Base-by-base conservation (phyloP, 1,140 invertebrate genomes). In the Hypsibius dujardini region DNA sequence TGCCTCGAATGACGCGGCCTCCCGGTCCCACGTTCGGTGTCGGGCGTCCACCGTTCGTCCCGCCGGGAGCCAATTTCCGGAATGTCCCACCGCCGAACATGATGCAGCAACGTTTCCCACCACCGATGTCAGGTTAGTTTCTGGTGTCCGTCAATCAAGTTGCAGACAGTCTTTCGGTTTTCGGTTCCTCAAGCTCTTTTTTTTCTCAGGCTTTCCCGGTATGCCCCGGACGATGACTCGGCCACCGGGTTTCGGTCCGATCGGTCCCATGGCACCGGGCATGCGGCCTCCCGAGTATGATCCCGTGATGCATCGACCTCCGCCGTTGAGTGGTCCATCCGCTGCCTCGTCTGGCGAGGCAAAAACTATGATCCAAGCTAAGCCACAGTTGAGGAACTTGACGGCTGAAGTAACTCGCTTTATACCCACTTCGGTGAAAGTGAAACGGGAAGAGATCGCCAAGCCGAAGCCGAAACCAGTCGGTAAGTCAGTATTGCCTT, bases 321-420 rank as follows among this genome's bases (percentile, higher is more conserved):
- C 60, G 1, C 71, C 59, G 46, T 70, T 69, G 3, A 69, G 56
- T 47, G 73, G 73, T 1, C 60, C 73, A 59, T 71, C 72, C 69
- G 74, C 71, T 14, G 59, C 74, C 7, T 72, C 74, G 47, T 60
- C 70, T 79, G 47, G 28, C 28, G 28, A 80, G 79, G 62, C 74
- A 70, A 76, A 75, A 42, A 89, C 90, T 0, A 88, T 86, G 0
- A 95, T 96, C 74, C 89, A 90, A 76, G 92, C 92, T 0, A 95
- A 95, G 79, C 92, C 92, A 1, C 91, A 95, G 81, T 94, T 97
- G 71, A 84, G 83, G 76, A 95, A 94, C 82, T 82, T 95, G 3
- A 91, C 89, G 73, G 92, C 91, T 0, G 94, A 97, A 80, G 89
- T 96, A 0, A 97, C 93, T 0, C 82, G 92, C 74, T 97, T 98